Evolutionary conservation across 2,888 invertebrate genomes (phyloP).

Genomic region (Drosophila glabriapex): DNA sequence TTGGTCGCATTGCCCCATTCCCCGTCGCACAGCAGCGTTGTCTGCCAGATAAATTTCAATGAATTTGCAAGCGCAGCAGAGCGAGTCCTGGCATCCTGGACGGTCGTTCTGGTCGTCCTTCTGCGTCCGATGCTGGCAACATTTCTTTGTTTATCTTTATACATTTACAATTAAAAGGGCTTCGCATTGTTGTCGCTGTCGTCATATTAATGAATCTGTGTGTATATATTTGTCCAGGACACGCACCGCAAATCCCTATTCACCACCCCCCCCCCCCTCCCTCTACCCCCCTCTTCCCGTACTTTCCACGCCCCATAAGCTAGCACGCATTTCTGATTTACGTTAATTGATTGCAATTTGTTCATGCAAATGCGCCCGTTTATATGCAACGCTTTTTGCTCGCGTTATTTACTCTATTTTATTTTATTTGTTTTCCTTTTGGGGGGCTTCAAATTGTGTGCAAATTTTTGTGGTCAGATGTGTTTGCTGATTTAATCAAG

Average conservation of each 20-base stretch:
- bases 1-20: background rate
- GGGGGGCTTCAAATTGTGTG: constrained; percentile 43
- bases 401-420: background rate
- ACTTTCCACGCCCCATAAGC: too few relatives aligned
- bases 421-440: background rate
- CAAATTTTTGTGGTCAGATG: constrained; percentile 63
- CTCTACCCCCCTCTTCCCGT: background rate
- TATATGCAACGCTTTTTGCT: constrained; percentile 19
- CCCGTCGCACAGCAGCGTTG: background rate
- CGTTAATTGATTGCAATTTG: constrained; percentile 86
- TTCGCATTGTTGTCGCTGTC: constrained; percentile 70
- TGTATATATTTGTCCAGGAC: constrained; percentile 22
- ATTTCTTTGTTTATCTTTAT: constrained; percentile 79
- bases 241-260: constrained; percentile 32
- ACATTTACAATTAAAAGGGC: constrained; percentile 79
- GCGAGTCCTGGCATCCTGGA: constrained; percentile 30
- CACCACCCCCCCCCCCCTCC: background rate
- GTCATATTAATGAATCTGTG: constrained; percentile 77
- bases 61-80: constrained; percentile 66
- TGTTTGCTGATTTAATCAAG: constrained; percentile 46
- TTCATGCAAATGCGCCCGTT: constrained; percentile 74
- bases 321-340: constrained; percentile 35
- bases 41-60: constrained; percentile 78
- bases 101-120: constrained; percentile 2
- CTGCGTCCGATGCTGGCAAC: constrained; percentile 46